Base-by-base conservation (phyloP, 2,113 vertebrate genomes). In the Myotis yumanensis region DNA sequence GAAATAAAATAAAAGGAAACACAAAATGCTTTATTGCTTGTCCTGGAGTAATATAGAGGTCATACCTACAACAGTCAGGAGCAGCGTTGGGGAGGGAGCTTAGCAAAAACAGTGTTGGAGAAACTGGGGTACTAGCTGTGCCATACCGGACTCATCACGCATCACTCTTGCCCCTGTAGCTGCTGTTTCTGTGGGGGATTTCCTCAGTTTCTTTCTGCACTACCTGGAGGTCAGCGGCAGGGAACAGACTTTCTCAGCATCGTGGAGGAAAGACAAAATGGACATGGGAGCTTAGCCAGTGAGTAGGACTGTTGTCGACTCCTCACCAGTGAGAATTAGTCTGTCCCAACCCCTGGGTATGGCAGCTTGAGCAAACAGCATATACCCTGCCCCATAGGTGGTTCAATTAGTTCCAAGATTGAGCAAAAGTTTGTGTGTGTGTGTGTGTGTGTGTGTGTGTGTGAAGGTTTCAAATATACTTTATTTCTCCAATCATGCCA, bases 401-500 rank as follows among this genome's bases (percentile, higher is more conserved):
- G 22, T 22, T 92, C 25, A 37, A 25, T 52, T 51, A 28, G 43
- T 40, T 71, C 68, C 66, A 57, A 1, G 11, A 12, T 48, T 64
- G 68, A 32, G 17, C 46, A 35, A 68, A 68, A 7, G 32, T 46
- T 46, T 46, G 46, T 46, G 46, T 46, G 46, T 46, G 43, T 46
- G 43, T 43, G 40, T 43, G 37, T 37, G 37, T 37, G 37, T 37
- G 37, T 37, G 37, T 37, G 37, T 37, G 37, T 66, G 25, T 62
- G 4, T 51, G 20, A 17, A 73, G n/a, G 22, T 97, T 98, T 98
- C 95, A 97, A 96, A 81, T 77, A 75, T 11, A 66, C 40, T 98
- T 98, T 98, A 98, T 99, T 99, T 98, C 80, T 98, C 48, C 89
- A 97, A 81, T 92, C 96, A 97, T 95, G 94, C 93, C 97, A 96